Evolutionary conservation across 2,113 vertebrate genomes (phyloP).

Genomic region (Eupsittula cactorum): DNA sequence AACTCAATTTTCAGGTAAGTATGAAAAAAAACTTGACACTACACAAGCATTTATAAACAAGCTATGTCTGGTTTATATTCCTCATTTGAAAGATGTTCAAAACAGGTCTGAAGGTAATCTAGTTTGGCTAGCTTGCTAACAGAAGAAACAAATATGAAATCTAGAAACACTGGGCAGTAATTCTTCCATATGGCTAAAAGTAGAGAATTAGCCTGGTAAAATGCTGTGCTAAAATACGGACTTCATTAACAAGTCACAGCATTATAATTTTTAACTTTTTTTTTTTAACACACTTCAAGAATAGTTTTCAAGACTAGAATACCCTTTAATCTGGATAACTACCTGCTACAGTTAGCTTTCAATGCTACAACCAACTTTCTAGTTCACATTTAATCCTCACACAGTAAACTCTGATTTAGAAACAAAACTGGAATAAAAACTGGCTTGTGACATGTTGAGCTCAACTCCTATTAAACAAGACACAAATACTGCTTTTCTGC

Average conservation of each 20-base stretch:
- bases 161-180: neutral
- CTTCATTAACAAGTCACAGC: neutral
- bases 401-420: neutral
- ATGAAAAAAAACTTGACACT: neutral
- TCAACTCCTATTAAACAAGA: neutral
- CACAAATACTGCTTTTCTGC: neutral
- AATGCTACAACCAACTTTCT: neutral
- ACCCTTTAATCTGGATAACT: neutral
- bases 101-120: neutral
- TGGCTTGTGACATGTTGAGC: neutral
- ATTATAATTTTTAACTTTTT: neutral
- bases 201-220: neutral
- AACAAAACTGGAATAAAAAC: neutral
- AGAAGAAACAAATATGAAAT: neutral
- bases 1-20: neutral
- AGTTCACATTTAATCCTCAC: neutral
- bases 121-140: neutral
- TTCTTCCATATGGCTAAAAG: neutral
- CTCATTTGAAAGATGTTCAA: neutral
- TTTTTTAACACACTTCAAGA: neutral
- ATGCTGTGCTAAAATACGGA: neutral
- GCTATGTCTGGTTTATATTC: neutral
- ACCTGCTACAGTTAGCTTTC: neutral
- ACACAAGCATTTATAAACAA: neutral
- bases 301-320: neutral